Base-by-base conservation (phyloP, 1,140 invertebrate genomes). In the Zaprionus ghesquierei region DNA sequence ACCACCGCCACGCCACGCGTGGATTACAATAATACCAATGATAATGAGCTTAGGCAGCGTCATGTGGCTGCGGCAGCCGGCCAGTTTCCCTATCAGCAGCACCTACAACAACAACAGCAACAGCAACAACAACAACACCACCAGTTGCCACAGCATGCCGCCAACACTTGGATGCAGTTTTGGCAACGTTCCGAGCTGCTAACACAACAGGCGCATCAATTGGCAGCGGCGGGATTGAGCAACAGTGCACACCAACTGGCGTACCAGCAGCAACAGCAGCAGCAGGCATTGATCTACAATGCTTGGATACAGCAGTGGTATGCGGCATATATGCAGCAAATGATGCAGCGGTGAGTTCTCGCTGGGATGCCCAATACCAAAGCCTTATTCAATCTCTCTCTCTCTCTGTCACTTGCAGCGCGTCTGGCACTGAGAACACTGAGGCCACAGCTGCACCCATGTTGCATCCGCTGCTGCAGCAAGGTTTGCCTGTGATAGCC, bases 261-360 rank as follows among this genome's bases (percentile, higher is more conserved):
- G 44, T 41, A 75, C 18, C 41, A 44, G 15, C 56, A 49, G 58
- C 56, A 49, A 4, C 55, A 86, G 41, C 84, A 89, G 50, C 84
- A 90, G 31, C 87, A 90, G 61, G 74, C 69, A 0, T 25, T 91
- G 13, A 61, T 92, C 29, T 91, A 91, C 49, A 91, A 82, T 41
- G 80, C 66, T 13, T 95, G 94, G 95, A 95, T 98, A 94, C 96
- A 97, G 85, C 96, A 98, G 77, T 95, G 95, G 9, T 98, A 98
- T 92, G 93, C 95, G 18, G 95, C 97, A 89, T 97, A 98, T 92
- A 95, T 97, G 93, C 94, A 95, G 50, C 96, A 97, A 79, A 97
- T 97, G 90, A 95, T 96, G 93, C 95, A 97, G 85, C 92, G 95
- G 95, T 93, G 81, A 93, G 92, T 92, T 65, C 4, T 0, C n/a